Conservation (phyloP, 2,888 invertebrate genomes). For the Leistus spinibarbis region DNA sequence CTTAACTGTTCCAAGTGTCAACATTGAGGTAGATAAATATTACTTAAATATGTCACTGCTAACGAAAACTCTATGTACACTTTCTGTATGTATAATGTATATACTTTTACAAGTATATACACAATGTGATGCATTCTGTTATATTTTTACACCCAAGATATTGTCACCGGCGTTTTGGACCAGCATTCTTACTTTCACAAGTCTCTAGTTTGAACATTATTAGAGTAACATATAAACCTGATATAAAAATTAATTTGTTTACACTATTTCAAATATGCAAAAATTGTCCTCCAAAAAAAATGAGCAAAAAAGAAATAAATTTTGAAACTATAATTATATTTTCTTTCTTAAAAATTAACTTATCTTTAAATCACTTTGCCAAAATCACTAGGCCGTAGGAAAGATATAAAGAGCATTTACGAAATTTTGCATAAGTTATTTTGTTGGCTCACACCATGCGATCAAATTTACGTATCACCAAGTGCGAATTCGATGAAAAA, state of each 20-base stretch:
- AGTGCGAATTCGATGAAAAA: neutral
- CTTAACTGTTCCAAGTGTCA: conserved; percentile 24
- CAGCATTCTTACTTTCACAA: neutral
- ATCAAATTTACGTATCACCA: neutral
- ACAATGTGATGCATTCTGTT: neutral
- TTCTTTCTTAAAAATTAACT: too few species aligned
- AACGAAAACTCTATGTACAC: conserved; percentile 34
- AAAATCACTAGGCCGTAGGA: neutral
- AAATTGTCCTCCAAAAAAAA: too few species aligned
- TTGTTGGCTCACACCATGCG: neutral
- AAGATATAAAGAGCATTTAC: neutral
- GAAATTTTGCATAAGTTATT: neutral
- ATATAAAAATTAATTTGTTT: too few species aligned
- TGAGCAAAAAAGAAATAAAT: too few species aligned
- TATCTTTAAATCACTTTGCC: neutral
- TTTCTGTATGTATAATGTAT: conserved; percentile 16
- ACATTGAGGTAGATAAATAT: conserved; percentile 29
- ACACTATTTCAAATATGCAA: too few species aligned
- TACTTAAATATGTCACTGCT: conserved; percentile 36
- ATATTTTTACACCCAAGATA: neutral
- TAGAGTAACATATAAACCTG: too few species aligned
- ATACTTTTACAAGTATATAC: conserved; percentile 5
- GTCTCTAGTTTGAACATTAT: too few species aligned
- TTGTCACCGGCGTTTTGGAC: neutral
- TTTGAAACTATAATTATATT: too few species aligned